phyloP scores from a whole-genome alignment of 2,888 invertebrate genomes.

The Caprella mutica region DNA sequence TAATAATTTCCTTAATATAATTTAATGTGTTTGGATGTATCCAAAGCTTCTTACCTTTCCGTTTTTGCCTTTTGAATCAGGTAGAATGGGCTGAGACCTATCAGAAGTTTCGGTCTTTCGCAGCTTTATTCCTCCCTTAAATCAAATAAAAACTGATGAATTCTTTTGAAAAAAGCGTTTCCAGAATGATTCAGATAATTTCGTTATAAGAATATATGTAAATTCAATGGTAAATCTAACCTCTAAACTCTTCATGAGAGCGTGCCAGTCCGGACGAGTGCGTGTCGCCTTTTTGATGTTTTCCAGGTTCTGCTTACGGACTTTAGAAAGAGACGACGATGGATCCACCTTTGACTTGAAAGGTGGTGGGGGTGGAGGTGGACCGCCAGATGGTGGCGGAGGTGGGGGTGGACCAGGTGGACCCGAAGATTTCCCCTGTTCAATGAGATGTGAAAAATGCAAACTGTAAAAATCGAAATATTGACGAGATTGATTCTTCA shows the following conservation, averaged over 20 bases:
- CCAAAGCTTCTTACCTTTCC: constrained; percentile 19
- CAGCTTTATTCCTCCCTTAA: constrained; percentile 26
- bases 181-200: background rate
- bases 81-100: constrained; percentile 26
- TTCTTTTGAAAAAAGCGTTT: no score
- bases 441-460: no score
- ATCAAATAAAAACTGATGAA: no score
- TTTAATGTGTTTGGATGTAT: background rate
- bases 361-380: constrained; percentile 9
- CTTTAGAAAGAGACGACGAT: background rate
- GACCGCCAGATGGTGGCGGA: constrained; percentile 4
- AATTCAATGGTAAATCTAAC: background rate
- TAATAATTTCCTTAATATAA: no score
- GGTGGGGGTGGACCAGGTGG: constrained; percentile 6
- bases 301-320: constrained; percentile 17
- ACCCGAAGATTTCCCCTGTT: no score
- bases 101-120: constrained; percentile 21
- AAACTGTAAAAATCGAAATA: no score
- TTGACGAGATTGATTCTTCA: no score
- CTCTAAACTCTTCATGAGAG: constrained; percentile 27
- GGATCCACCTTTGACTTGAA: constrained; percentile 1
- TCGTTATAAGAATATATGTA: background rate
- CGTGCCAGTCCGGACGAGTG: constrained; percentile 27
- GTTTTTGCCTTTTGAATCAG: constrained; percentile 22
- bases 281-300: constrained; percentile 25